These are phyloP conservation scores for Anas platyrhynchos DNA, from an alignment of 2,113 vertebrate genomes.

Conservation along the genomic window DNA sequence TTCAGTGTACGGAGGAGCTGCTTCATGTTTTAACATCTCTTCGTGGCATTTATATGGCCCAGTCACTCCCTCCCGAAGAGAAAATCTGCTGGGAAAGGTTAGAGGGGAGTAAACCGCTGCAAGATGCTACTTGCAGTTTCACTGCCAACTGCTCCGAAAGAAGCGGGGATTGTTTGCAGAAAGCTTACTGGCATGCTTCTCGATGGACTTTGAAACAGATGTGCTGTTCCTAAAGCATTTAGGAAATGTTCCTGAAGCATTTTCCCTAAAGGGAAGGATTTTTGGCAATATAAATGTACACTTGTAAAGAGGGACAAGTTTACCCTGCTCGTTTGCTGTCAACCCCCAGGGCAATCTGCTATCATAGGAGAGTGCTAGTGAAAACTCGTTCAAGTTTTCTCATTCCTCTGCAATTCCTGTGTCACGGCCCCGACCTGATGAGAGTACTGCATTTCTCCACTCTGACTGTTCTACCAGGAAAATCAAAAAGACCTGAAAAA, in stretches of 20 bases:
- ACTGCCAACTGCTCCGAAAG: neutral
- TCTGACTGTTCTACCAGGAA: neutral
- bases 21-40: neutral
- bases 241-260: neutral
- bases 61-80: neutral
- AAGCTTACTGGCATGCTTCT: neutral
- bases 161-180: neutral
- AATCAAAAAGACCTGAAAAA: neutral
- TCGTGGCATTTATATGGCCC: neutral
- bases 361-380: neutral
- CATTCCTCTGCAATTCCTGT: neutral
- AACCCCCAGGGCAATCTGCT: neutral
- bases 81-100: neutral
- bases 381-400: neutral
- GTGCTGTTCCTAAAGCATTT: neutral
- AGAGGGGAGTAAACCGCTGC: slow-evolving; percentile 6
- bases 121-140: slow-evolving; percentile 9
- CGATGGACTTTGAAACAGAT: neutral
- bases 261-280: neutral
- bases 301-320: neutral
- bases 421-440: neutral
- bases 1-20: neutral
- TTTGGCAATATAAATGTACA: neutral
- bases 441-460: neutral
- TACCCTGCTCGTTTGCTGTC: neutral